Conservation (phyloP, 2,797 vertebrate genomes). For the Sebastes hopkinsi region DNA sequence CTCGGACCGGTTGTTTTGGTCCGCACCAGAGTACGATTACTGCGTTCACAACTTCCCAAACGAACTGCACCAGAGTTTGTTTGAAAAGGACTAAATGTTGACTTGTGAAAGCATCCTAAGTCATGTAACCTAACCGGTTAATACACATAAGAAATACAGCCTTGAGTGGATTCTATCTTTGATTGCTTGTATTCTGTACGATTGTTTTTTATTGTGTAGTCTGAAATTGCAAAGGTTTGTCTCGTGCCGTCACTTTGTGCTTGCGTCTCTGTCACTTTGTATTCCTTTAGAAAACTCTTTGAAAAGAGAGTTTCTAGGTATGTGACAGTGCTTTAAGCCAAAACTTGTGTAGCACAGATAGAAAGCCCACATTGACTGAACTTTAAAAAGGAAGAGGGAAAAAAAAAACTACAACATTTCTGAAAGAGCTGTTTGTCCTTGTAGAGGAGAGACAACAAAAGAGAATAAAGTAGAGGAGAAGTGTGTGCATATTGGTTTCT, state of each 20-base stretch:
- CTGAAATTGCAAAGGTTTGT: slow-evolving; percentile 11
- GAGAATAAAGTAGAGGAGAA: slow-evolving; percentile 5
- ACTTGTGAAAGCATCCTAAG: not conserved
- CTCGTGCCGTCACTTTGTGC: slow-evolving; percentile 14
- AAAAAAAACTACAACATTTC: not conserved
- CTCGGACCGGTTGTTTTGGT: not conserved
- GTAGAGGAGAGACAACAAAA: slow-evolving; percentile 28
- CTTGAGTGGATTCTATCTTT: slow-evolving; percentile 4
- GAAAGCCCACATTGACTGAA: slow-evolving; percentile 16
- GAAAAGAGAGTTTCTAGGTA: slow-evolving; percentile 7
- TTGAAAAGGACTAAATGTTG: not conserved
- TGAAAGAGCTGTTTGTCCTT: slow-evolving; percentile 55
- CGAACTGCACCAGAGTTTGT: not conserved
- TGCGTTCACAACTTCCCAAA: not conserved
- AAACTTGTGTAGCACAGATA: slow-evolving; percentile 12
- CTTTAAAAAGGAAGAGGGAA: not conserved
- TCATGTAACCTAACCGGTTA: not conserved
- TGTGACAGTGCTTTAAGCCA: not conserved
- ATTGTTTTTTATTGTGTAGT: not conserved
- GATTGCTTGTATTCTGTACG: slow-evolving; percentile 1
- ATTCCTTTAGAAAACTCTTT: slow-evolving; percentile 35
- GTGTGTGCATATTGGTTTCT: not conserved
- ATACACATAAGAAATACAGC: not conserved
- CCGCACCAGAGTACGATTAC: not conserved
- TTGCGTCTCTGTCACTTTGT: slow-evolving; percentile 29